A percentile compares a stretch with the other conserved stretches of the same genome.
Evolutionary conservation across 2,113 vertebrate genomes (phyloP).

Genomic region (Pycnonotus jocosus): DNA sequence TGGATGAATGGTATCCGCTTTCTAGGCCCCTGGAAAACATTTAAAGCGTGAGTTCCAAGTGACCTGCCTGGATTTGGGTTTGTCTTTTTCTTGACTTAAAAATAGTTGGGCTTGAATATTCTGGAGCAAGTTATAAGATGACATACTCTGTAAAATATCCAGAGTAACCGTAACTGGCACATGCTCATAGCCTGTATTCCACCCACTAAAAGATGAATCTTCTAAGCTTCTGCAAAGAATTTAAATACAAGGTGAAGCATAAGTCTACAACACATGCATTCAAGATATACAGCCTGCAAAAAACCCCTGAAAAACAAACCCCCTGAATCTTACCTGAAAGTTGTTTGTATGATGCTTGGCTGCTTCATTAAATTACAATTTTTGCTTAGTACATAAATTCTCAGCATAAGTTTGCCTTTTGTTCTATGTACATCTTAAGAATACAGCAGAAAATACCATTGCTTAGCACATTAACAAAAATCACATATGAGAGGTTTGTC

Average conservation of each 20-base stretch:
- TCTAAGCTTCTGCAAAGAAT: neutral
- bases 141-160: neutral
- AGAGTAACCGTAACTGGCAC: neutral
- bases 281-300: neutral
- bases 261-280: neutral
- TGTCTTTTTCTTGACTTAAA: neutral
- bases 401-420: slow-evolving; percentile 1
- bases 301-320: neutral
- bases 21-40: neutral
- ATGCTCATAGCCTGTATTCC: neutral
- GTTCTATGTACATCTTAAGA: slow-evolving; percentile 15
- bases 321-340: neutral
- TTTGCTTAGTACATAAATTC: neutral
- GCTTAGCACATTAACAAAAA: slow-evolving; percentile 40
- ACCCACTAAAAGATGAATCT: neutral
- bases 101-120: neutral
- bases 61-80: neutral
- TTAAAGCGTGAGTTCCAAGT: neutral
- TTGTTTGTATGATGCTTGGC: neutral
- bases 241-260: neutral
- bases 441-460: slow-evolving; percentile 34
- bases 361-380: slow-evolving; percentile 4
- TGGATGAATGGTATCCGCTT: neutral
- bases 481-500: neutral
- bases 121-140: neutral